These are phyloP conservation scores for Tamandua tetradactyla DNA, from an alignment of 2,797 vertebrate species.

Conservation along the genomic window DNA sequence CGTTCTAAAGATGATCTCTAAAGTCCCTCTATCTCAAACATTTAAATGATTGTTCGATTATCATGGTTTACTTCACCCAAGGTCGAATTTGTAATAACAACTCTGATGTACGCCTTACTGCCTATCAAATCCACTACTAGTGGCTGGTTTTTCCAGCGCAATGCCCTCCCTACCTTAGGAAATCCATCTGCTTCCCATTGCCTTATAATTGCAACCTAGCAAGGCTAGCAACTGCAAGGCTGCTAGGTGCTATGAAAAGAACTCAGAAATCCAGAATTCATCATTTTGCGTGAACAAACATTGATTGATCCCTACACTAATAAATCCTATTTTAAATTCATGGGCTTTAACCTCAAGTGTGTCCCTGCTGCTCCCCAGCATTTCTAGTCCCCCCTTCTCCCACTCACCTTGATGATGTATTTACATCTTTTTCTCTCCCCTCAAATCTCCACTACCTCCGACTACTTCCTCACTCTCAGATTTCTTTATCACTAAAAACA, in stretches of 20 bases:
- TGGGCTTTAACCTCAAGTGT: background rate
- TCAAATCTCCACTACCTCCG: background rate
- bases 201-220: background rate
- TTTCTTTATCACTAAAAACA: background rate
- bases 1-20: background rate
- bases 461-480: background rate
- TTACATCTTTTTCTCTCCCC: background rate
- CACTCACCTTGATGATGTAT: background rate
- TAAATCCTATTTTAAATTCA: background rate
- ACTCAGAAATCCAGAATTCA: background rate
- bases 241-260: background rate
- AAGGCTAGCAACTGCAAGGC: background rate
- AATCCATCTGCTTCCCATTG: background rate
- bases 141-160: background rate
- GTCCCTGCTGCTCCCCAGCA: background rate
- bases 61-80: background rate
- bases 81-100: background rate
- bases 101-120: background rate
- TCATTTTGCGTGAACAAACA: slow-evolving; percentile 1
- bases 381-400: background rate
- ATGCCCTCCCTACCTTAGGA: background rate
- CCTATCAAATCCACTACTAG: background rate
- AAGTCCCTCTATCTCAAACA: background rate
- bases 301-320: background rate
- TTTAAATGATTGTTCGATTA: background rate